Conservation (phyloP, 2,113 vertebrate species). For the Callorhinus ursinus region DNA sequence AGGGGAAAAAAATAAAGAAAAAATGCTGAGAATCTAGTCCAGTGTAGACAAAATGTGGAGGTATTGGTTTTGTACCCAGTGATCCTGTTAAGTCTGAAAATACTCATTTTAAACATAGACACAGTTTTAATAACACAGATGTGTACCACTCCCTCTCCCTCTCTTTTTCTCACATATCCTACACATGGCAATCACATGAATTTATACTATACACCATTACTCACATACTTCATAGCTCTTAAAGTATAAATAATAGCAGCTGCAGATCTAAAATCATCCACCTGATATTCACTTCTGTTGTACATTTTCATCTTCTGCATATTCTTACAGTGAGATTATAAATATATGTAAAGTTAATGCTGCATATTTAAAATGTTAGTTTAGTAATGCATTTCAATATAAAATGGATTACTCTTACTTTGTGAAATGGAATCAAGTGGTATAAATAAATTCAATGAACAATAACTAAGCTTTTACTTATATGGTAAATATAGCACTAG, state of each 20-base stretch:
- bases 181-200: slow-evolving; percentile 60
- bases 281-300: slow-evolving; percentile 57
- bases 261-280: slow-evolving; percentile 52
- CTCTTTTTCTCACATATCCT: slow-evolving; percentile 38
- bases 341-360: slow-evolving; percentile 55
- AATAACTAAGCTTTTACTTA: slow-evolving; percentile 24
- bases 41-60: slow-evolving; percentile 17
- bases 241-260: slow-evolving; percentile 67
- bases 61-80: neutral
- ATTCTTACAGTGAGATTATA: slow-evolving; percentile 48
- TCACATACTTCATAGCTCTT: slow-evolving; percentile 39
- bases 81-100: slow-evolving; percentile 52
- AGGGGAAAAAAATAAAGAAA: neutral
- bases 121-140: slow-evolving; percentile 70
- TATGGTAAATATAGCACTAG: neutral
- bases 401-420: slow-evolving; percentile 8
- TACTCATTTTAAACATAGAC: slow-evolving; percentile 66
- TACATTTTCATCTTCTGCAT: slow-evolving; percentile 29
- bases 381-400: slow-evolving; percentile 27
- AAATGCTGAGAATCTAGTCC: slow-evolving; percentile 1
- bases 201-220: slow-evolving; percentile 31
- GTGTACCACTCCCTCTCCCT: slow-evolving; percentile 26
- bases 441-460: slow-evolving; percentile 34
- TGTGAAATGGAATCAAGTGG: slow-evolving; percentile 18
- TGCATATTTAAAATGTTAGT: slow-evolving; percentile 38